Percentiles rank a stretch among this genome's conserved stretches.
Conservation (phyloP, 2,113 vertebrate species). For the Nesoenas mayeri region DNA sequence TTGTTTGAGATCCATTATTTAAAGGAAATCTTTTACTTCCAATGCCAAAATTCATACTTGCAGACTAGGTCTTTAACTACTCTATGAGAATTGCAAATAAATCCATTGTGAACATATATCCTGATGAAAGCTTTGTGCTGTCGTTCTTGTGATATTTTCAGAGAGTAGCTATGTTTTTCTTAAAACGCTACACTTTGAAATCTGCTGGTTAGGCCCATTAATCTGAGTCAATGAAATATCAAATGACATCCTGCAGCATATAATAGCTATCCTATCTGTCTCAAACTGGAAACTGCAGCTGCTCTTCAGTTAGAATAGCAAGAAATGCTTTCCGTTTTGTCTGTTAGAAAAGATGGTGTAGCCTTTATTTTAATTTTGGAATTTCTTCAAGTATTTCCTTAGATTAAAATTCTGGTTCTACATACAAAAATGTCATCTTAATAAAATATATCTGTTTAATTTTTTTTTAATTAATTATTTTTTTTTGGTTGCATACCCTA, state of each 20-base stretch:
- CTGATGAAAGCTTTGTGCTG: not conserved
- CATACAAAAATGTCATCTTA: not conserved
- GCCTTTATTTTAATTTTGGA: not conserved
- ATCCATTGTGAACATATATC: not conserved
- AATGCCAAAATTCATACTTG: not conserved
- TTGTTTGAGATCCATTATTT: not conserved
- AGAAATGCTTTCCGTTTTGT: not conserved
- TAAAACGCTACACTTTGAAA: not conserved
- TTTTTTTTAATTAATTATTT: not conserved
- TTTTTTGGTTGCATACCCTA: not conserved
- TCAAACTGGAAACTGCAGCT: not conserved
- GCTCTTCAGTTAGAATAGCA: not conserved
- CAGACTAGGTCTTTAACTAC: not conserved
- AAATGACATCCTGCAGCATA: not conserved
- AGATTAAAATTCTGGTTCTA: not conserved
- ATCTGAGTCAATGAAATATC: not conserved
- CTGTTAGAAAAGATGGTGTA: not conserved
- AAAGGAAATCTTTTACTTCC: not conserved
- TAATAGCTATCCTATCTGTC: not conserved
- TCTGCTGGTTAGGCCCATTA: not conserved
- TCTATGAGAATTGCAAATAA: not conserved
- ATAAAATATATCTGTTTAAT: not conserved
- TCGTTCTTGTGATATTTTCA: not conserved
- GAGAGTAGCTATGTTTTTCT: not conserved
- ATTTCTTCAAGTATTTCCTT: not conserved